Percentiles rank a stretch among this genome's conserved stretches.
phyloP scores from a whole-genome alignment of 1,140 invertebrate genomes.

The Vanessa tameamea region DNA sequence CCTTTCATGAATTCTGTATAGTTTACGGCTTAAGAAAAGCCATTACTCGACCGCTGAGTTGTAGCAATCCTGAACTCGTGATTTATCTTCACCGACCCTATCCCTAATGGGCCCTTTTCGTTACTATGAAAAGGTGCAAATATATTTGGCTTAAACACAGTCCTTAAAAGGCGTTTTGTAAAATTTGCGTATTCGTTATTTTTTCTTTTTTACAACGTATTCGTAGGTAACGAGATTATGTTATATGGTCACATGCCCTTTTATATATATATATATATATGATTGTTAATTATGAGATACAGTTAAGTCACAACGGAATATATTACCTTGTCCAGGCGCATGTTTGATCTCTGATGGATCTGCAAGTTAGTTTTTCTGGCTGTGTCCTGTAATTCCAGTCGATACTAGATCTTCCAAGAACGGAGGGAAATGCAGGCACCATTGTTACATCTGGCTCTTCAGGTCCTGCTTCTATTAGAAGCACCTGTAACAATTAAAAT shows the following conservation, averaged over 20 bases:
- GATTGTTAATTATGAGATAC: no score
- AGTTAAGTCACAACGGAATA: background rate
- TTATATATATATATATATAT: no score
- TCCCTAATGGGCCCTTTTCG: slow-evolving; percentile 16
- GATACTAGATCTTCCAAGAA: slow-evolving; percentile 80
- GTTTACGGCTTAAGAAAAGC: slow-evolving; percentile 25
- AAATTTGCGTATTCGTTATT: background rate
- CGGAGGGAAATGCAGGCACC: slow-evolving; percentile 83
- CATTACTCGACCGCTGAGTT: slow-evolving; percentile 30
- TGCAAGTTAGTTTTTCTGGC: slow-evolving; percentile 77
- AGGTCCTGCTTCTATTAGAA: slow-evolving; percentile 89
- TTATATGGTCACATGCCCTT: no score
- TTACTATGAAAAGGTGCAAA: slow-evolving; percentile 13
- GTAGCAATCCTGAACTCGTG: slow-evolving; percentile 24
- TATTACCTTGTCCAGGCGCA: slow-evolving; percentile 85
- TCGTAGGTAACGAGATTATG: no score
- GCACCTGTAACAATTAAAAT: slow-evolving; percentile 74
- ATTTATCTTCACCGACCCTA: slow-evolving; percentile 24
- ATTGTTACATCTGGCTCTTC: slow-evolving; percentile 87
- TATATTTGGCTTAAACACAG: slow-evolving; percentile 5
- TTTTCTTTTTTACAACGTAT: no score
- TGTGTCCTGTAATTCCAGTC: slow-evolving; percentile 88
- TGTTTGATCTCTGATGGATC: slow-evolving; percentile 78
- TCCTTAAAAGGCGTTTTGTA: background rate
- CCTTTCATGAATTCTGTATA: slow-evolving; percentile 4